Evolutionary conservation across 2,888 invertebrate genomes (phyloP), one percentile per base, ranked within the genome.

Genomic region (Cheilosia variabilis): DNA sequence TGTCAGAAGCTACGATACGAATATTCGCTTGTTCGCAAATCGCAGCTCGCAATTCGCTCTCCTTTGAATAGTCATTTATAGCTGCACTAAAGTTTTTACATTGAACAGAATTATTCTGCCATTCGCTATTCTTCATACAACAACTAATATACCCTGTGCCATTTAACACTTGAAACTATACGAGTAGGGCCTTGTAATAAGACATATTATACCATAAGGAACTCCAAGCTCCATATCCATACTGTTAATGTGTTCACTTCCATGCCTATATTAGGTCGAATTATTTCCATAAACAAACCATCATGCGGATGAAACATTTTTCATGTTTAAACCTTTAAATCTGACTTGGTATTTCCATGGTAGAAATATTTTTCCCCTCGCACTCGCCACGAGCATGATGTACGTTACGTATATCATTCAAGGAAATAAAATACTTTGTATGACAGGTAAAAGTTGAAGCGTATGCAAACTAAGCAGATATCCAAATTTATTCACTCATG

Each of bases 401-500:
- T 27, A 43, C 31, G 31, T 31, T 31, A 31, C 9, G 31, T 15
- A 4, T 15, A 27, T 62, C 27, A 41, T 31, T 45, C 15, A 71
- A 71, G 37, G 37, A 60, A 50, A 47, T 47, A 75, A 55, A 65
- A 31, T 57, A 57, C 24, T 57, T 63, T 58, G 17, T 66, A 15
- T 41, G 41, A 50, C 65, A 75, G 75, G 65, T 55, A 57, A 60
- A 47, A 58, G 24, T 71, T 71, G 69, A 58, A 71, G 69, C 31
- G 37, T 47, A 50, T 37, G 50, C 50, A 57, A 62, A 52, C 52
- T 17, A 66, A 31, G 7, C 19, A 60, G 31, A 68, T 76, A 60
- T 58, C 65, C 41, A 66, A 68, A 68, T 68, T 60, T 68, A 76
- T 68, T 52, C 68, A 68, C 68, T 52, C 65, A 53, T 65, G 66